Base-by-base conservation (phyloP, 1,140 invertebrate species). In the Macrotrachela quadricornifera region DNA sequence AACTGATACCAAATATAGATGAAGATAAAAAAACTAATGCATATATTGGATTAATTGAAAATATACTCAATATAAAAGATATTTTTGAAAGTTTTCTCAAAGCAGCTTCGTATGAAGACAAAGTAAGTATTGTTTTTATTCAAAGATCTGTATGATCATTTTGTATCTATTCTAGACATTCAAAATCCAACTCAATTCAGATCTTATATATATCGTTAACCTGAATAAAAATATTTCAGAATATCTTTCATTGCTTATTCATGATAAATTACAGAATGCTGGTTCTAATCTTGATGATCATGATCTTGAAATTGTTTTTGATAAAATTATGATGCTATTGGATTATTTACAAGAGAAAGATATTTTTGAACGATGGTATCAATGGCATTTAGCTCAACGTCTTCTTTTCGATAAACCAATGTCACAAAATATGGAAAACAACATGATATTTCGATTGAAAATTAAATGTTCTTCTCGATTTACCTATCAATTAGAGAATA, bases 381-480 rank as follows among this genome's bases (percentile, higher is more conserved):
- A 99, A 69, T 90, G 96, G 69, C 92, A 99, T 74, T 77, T 97
- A 59, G 91, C 92, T 30, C 94, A 97, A 70, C 77, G 94, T 58
- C 76, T 99, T 51, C 75, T 99, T 47, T 76, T 96, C 49, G 94
- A 96, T 71, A 97, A 96, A 73, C 94, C 87, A 56, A 85, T 94
- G 40, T 95, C 88, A 1, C 91, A 97, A 71, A 94, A 99, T 73
- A 88, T 85, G 60, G 94, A 99, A 71, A 97, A 97, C 67, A 95
- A 92, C 69, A 97, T 99, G 92, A 96, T 99, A 74, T 92, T 90
- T 56, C 97, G 97, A 77, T 76, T 99, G 60, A 97, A 92, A 85
- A 94, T 88, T 76, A 90, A 96, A 75, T 99, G 91, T 76, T 91
- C 92, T 54, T 95, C 88, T 74, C 90, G 96, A 73, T 97, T 99